Conservation (phyloP, 2,113 vertebrate genomes). For the Aspiorhynchus laticeps region DNA sequence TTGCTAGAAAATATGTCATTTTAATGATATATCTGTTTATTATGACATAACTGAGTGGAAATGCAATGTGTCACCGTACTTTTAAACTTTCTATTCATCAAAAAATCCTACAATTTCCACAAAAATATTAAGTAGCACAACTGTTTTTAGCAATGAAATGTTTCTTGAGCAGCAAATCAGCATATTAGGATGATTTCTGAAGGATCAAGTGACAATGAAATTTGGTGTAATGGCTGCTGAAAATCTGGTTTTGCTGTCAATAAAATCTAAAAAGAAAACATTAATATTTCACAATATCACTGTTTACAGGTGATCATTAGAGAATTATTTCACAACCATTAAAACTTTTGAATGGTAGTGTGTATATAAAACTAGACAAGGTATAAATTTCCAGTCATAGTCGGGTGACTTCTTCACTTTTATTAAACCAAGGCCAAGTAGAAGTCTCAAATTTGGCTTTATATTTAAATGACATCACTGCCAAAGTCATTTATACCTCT, state of each 20-base stretch:
- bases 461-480: not conserved
- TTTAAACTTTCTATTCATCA: too few relatives aligned
- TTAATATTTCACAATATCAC: not conserved
- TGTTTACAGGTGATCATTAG: not conserved
- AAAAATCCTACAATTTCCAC: too few relatives aligned
- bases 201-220: not conserved
- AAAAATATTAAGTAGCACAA: too few relatives aligned
- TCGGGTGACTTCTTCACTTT: not conserved
- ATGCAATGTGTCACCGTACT: too few relatives aligned
- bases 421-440: not conserved
- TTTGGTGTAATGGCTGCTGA: not conserved
- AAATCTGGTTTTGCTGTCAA: not conserved
- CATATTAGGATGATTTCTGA: not conserved
- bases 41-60: too few relatives aligned
- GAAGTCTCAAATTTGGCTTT: not conserved
- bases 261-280: not conserved
- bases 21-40: too few relatives aligned
- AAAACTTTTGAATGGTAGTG: not conserved
- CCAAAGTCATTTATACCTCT: not conserved
- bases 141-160: not conserved
- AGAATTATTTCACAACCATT: not conserved
- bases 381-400: not conserved
- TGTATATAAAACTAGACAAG: not conserved
- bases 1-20: too few relatives aligned
- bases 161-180: not conserved